Base-by-base conservation (phyloP, 2,113 vertebrate genomes). In the Cheirogaleus medius region DNA sequence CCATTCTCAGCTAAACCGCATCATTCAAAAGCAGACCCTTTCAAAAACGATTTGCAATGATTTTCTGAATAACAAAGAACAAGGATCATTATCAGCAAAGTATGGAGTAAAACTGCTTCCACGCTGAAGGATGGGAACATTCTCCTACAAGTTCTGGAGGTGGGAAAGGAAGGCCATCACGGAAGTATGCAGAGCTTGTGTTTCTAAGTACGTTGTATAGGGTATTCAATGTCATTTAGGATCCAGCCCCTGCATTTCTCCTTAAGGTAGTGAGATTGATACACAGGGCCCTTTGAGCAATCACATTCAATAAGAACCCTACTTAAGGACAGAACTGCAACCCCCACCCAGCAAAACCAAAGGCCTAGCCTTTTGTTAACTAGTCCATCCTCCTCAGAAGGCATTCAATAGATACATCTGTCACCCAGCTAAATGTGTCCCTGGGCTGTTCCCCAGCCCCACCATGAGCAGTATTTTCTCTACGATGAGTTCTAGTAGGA, bases 151-250 rank as follows among this genome's bases (percentile, higher is more conserved):
- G 9, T 6, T 69, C 47, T 39, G 34, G 64, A 68, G 27, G 47
- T 6, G 74, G 47, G 91, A 82, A 93, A 95, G 54, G 76, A 97
- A 90, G 60, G 37, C 74, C 84, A 56, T 52, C 74, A 44, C 54
- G 94, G 63, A 87, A 89, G 80, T 93, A 34, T 89, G 95, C 95
- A 94, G 93, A 34, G 76, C 54, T 85, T 76, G 64, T 0, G 8
- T 29, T 21, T 21, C 58, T 58, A 47, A 17, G 47, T 5, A 15
- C 34, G 44, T 37, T 52, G 18, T 64, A 42, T 37, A 76, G 42
- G 54, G 8, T 20, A 20, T 34, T 68, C 83, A 83, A 56, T n/a
- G 93, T 90, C 74, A 47, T 54, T 42, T 34, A 56, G 47, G 49
- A 87, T 47, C 76, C 87, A n/a, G 47, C n/a, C 11, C n/a, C 82